Evolutionary conservation across 2,888 invertebrate genomes (phyloP), one percentile per base, ranked within the genome.

Genomic region (Platycnemis pennipes): DNA sequence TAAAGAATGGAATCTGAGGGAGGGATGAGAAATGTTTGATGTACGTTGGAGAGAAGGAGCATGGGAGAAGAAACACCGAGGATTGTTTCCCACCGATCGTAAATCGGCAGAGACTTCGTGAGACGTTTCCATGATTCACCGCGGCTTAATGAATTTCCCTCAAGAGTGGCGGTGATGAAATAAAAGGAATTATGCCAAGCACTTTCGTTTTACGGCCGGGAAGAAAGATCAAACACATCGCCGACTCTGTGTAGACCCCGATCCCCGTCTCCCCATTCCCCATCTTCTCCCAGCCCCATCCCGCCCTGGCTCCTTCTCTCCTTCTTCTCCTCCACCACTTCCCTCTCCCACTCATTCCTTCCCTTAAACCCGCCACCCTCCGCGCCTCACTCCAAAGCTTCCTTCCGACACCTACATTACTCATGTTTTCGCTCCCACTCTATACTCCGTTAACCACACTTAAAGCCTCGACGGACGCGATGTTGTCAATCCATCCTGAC

Each of bases 211-310:
- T 91, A 91, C 91, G 44, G 91, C 91, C 91, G 26, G 91, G n/a
- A 42, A 89, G 53, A 69, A 91, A 63, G 91, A 91, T 91, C 91
- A 91, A 91, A 91, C 91, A 95, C 69, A 31, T 89, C 95, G 95
- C 95, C 95, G 95, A 95, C 95, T 95, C 95, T 95, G 94, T 95
- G 95, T 95, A 95, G 95, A 95, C 95, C 95, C 95, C 95, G 95
- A 95, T 95, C 95, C 95, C 95, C 94, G 53, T 85, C 63, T 94
- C 56, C 94, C 31, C 56, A 69, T 45, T 94, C 87, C 89, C 37
- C 56, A 96, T 96, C 96, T 94, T 95, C 95, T 95, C 95, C 87
- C 46, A 31, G 44, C 95, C 94, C 94, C 94, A 13, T 94, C 86
- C 87, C 87, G 53, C 88, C 88, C 95, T 94, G 95, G 94, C 94